Evolutionary conservation across 1,140 invertebrate species (phyloP).

Genomic region (Lepidurus arcticus): DNA sequence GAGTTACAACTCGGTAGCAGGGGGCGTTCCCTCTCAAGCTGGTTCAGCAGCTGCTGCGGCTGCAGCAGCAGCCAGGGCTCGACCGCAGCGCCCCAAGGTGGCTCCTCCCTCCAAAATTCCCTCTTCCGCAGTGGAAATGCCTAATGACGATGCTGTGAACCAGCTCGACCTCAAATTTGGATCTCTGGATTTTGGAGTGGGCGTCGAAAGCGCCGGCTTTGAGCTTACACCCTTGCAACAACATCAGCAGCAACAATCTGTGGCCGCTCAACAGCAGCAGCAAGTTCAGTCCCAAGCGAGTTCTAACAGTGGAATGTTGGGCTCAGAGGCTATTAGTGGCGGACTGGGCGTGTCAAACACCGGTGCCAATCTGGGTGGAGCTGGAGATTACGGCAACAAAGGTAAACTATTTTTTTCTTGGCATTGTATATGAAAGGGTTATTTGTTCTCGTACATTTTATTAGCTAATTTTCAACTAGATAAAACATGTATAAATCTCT

Average conservation of each 20-base stretch:
- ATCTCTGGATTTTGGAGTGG: constrained; percentile 67
- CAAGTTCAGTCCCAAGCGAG: background rate
- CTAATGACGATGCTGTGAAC: constrained; percentile 70
- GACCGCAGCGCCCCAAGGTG: constrained; percentile 70
- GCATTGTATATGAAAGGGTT: background rate
- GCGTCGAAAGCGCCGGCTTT: constrained; percentile 52
- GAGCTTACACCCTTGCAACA: constrained; percentile 34
- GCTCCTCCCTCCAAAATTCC: constrained; percentile 92
- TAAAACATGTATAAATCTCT: background rate
- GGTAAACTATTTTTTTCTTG: background rate
- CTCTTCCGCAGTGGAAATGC: constrained; percentile 91
- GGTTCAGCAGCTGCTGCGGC: constrained; percentile 34
- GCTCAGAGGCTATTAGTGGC: background rate
- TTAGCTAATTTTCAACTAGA: too few relatives aligned
- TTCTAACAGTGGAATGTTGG: background rate
- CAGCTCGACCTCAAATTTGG: constrained; percentile 91
- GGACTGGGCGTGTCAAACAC: background rate
- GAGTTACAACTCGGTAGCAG: constrained; percentile 1
- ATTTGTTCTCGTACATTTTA: too few relatives aligned
- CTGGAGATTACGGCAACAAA: constrained; percentile 11
- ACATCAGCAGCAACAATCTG: background rate
- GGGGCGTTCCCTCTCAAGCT: constrained; percentile 13
- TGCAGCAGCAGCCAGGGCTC: constrained; percentile 39
- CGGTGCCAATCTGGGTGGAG: background rate
- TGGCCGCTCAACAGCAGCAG: constrained; percentile 19